Base-by-base conservation (phyloP, 1,140 invertebrate species). In the Armadillidium nasatum region DNA sequence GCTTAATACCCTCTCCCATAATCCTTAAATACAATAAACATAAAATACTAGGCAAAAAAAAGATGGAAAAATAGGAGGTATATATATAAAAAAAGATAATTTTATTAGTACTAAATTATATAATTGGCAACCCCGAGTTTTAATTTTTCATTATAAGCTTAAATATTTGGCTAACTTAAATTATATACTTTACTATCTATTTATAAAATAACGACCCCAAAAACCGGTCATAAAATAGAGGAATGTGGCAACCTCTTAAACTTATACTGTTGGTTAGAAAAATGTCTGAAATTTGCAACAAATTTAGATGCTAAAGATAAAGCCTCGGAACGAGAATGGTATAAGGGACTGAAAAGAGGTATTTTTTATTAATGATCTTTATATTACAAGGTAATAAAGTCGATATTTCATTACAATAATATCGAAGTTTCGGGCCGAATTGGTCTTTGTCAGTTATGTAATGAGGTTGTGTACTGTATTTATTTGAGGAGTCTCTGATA, bases 101-200 rank as follows among this genome's bases (percentile, higher is more conserved):
- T 50, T 50, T 50, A 50, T 50, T 15, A 50, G 9, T 15, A 10
- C 15, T 50, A 50, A 50, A 50, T 50, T 50, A 50, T 15, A 50
- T 50, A 50, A 50, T 50, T 50, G 46, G 46, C 46, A 50, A 50
- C 46, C 46, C 15, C 50, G 19, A 13, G 50, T 60, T 60, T 60
- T 60, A 60, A 60, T 60, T 60, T 60, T 60, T 60, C 50, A 60
- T 60, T 60, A 60, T 60, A 60, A 60, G 50, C 46, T 50, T 60
- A 60, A 60, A 60, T 60, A 4, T 60, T 60, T 60, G 2, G 50
- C 50, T 60, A 60, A 60, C 50, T 60, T 60, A 60, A 60, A 60
- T 60, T 60, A 60, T 60, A 60, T 60, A 60, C 19, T 60, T 60
- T 60, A 60, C 11, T 60, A 60, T 19, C 50, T 19, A 60, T 60